Evolutionary conservation across 1,140 invertebrate genomes (phyloP).

Genomic region (Sarcophaga peregrina): DNA sequence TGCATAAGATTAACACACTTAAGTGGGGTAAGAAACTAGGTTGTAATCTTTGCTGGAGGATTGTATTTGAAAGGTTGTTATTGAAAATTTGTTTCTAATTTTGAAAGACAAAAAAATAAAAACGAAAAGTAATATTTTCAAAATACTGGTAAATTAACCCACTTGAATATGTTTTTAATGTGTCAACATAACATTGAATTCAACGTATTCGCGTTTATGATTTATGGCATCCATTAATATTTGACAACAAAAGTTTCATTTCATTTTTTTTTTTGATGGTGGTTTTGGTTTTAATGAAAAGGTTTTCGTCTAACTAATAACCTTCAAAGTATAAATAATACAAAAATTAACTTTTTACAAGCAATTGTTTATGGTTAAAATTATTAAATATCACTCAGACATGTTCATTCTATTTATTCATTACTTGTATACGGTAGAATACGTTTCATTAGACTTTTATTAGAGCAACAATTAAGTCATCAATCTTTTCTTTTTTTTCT

Average conservation of each 20-base stretch:
- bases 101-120: not conserved
- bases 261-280: constrained; percentile 16
- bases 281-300: too few species aligned
- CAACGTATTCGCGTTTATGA: constrained; percentile 7
- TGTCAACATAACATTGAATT: constrained; percentile 26
- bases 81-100: not conserved
- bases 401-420: not conserved
- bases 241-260: constrained; percentile 21
- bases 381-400: constrained; percentile 6
- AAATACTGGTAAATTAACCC: not conserved
- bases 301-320: too few species aligned
- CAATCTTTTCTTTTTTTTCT: constrained; percentile 27
- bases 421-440: not conserved
- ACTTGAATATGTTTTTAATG: not conserved
- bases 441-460: constrained; percentile 27
- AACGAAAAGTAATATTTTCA: too few species aligned
- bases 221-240: constrained; percentile 36
- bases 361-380: constrained; percentile 35
- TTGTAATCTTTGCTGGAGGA: too few species aligned
- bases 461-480: constrained; percentile 36
- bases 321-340: not conserved
- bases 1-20: too few species aligned
- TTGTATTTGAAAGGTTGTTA: too few species aligned
- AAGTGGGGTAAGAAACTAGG: too few species aligned
- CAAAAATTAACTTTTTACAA: constrained; percentile 13